Base-by-base conservation (phyloP, 30 jellyfish, hydroid and myxozoan genomes). In the Mastigias papua region DNA sequence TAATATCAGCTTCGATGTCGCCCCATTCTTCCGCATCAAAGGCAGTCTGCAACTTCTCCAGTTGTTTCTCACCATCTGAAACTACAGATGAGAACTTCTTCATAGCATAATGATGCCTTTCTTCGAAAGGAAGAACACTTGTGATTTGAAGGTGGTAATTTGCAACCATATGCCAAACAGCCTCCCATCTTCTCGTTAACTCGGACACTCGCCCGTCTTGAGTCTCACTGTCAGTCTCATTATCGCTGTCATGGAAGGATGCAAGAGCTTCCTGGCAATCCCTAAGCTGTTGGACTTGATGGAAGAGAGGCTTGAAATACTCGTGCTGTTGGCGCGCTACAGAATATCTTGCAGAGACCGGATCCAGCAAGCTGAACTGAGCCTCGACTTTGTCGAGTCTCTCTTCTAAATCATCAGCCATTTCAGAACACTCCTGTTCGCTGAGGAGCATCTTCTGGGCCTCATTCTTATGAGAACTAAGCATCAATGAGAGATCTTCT, bases 271-370 rank as follows among this genome's bases (percentile, higher is more conserved):
- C 97, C 86, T 77, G 80, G 64, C 87, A 35, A 34, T 81, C 76
- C 34, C 90, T 68, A 37, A 93, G 88, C 29, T 95, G 89, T 60
- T 80, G 91, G 20, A 84, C 86, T 64, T 93, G 97, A 19, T 88
- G 89, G 71, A 78, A 84, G 30, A 93, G 61, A 19, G 98, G 98
- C 97, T 82, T 93, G 78, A 93, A 89, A 26, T 84, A 82, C 51
- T 81, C 97, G 29, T 93, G 98, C 69, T 93, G 98, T 29, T 54
- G 94, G 58, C 98, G 73, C 20, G 97, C 98, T 33, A 93, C 94
- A 8, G 86, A 48, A 71, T 87, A 93, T 73, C 86, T 69, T 25
- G 98, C 98, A n/a, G 98, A 93, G 16, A 93, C 91, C 13, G 98
- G 97, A 51, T 93, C 90, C 73, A 93, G 78, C 7, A 82, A 34